Base-by-base conservation (phyloP, 2,888 invertebrate species). In the Campoplex nolae region DNA sequence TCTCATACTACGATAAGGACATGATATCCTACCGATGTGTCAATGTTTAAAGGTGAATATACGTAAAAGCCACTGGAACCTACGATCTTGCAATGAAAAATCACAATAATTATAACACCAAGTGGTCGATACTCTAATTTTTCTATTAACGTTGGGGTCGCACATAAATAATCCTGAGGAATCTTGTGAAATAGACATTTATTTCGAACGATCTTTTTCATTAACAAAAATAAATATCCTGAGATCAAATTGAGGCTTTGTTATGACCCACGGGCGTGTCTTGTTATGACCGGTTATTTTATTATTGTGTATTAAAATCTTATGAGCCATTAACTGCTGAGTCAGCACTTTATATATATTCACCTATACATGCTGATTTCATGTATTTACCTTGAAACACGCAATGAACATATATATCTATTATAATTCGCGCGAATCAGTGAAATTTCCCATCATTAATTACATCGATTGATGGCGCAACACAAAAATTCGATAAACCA, bases 391-490 rank as follows among this genome's bases (percentile, higher is more conserved):
- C 23, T 23, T 38, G 8, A 32, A n/a, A 32, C 35, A 11, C 9
- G 6, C n/a, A 38, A 8, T 54, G n/a, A 11, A 73, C 11, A 35
- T 73, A 18, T 73, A 18, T 32, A 70, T 38, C 6, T 6, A 38
- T 38, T 23, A 23, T 23, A 23, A 28, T 23, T 65, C 48, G 4
- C 13, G 11, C 6, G 6, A 32, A 51, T 58, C 48, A n/a, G 71
- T 71, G 58, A 23, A 71, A 70, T 62, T 42, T 56, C 56, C 9
- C 51, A 45, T 78, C 8, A 83, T 54, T 65, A 58, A 42, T 79
- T 74, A 82, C 42, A 67, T 58, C 74, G 77, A 85, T 85, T 78
- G 76, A 77, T 73, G 77, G 56, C 58, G 75, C 82, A 23, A 83
- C 70, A 68, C 28, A 35, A 54, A 74, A 54, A 78, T 74, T 74